phyloP scores from a whole-genome alignment of 1,140 invertebrate genomes.

The Coelopa frigida region DNA sequence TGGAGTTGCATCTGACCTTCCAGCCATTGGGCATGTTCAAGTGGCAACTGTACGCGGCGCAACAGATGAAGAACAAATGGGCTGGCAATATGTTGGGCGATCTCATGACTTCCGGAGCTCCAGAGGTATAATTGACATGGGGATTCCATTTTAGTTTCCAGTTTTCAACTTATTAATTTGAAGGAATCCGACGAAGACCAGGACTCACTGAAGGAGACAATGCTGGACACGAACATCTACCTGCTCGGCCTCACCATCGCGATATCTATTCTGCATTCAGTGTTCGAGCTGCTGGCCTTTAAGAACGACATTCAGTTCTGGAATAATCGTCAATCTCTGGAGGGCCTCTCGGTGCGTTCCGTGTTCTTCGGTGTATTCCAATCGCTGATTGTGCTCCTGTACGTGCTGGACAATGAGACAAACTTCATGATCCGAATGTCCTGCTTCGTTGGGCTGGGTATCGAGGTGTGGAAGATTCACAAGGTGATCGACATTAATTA shows the following conservation, averaged over 20 bases:
- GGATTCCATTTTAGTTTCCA: slow-evolving; percentile 15
- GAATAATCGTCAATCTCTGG: slow-evolving; percentile 94
- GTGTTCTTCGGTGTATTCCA: slow-evolving; percentile 99
- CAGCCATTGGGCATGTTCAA: slow-evolving; percentile 92
- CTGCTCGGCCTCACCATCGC: slow-evolving; percentile 85
- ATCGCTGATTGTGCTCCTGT: slow-evolving; percentile 87
- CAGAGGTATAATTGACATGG: slow-evolving; percentile 30
- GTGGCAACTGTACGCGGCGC: slow-evolving; percentile 96
- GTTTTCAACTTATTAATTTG: background rate
- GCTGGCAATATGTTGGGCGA: slow-evolving; percentile 54
- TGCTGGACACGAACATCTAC: slow-evolving; percentile 96
- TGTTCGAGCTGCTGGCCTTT: slow-evolving; percentile 98
- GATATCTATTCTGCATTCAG: slow-evolving; percentile 91
- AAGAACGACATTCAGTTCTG: slow-evolving; percentile 99
- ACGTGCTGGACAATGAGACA: slow-evolving; percentile 97
- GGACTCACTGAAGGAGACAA: slow-evolving; percentile 93
- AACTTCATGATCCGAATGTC: slow-evolving; percentile 92
- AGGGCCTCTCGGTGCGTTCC: slow-evolving; percentile 94
- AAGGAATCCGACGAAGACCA: slow-evolving; percentile 85
- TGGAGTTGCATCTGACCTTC: slow-evolving; percentile 75
- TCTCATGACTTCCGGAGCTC: slow-evolving; percentile 29
- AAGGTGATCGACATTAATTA: slow-evolving; percentile 88
- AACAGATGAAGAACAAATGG: slow-evolving; percentile 81
- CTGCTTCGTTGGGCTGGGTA: slow-evolving; percentile 87
- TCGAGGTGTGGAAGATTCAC: slow-evolving; percentile 99